Evolutionary conservation across 2,888 invertebrate genomes (phyloP).

Genomic region (Phyllotreta cruciferae): DNA sequence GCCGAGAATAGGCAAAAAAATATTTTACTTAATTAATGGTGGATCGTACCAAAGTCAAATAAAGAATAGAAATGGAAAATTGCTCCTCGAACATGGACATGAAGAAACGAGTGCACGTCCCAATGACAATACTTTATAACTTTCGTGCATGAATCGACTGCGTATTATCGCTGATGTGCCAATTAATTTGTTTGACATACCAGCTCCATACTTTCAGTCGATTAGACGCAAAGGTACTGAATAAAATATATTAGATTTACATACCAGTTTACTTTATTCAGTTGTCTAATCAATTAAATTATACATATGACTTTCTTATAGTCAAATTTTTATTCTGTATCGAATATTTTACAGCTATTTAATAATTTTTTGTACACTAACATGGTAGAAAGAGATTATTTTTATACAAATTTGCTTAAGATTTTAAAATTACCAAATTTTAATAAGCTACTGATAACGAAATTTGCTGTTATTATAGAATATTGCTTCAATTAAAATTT

Average conservation of each 20-base stretch:
- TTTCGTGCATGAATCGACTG: conserved; percentile 49
- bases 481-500: not conserved
- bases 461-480: no score
- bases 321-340: no score
- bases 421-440: no score
- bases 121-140: conserved; percentile 46
- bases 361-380: no score
- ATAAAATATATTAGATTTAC: not conserved
- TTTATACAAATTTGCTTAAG: no score
- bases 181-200: conserved; percentile 49
- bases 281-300: no score
- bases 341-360: no score
- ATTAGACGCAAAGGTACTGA: conserved; percentile 3
- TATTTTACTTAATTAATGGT: conserved; percentile 50
- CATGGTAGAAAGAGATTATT: no score
- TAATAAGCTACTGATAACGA: no score
- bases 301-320: no score
- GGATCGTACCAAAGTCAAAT: conserved; percentile 45
- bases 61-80: conserved; percentile 51
- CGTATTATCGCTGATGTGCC: conserved; percentile 45
- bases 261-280: no score
- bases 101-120: conserved; percentile 43
- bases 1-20: no score
- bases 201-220: conserved; percentile 31
- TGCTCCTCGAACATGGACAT: conserved; percentile 47